phyloP scores from a whole-genome alignment of 1,140 invertebrate genomes.

The Thaumetopoea pityocampa region DNA sequence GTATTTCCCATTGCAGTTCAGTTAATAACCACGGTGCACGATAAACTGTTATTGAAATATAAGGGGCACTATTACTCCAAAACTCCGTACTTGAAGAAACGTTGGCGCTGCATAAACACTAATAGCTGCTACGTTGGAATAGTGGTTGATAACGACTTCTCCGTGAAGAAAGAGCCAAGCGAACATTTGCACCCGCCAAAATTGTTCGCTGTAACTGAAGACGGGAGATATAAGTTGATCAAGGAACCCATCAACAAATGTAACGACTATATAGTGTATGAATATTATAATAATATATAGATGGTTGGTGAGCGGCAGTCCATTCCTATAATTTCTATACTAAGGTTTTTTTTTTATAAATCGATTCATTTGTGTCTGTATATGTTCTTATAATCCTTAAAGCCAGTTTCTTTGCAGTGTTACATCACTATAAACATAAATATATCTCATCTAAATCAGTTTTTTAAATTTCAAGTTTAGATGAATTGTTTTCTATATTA shows the following conservation, averaged over 20 bases:
- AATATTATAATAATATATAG: slow-evolving; percentile 7
- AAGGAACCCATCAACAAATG: slow-evolving; percentile 9
- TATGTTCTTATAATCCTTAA: too few relatives aligned
- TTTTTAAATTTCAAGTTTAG: too few relatives aligned
- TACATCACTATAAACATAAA: too few relatives aligned
- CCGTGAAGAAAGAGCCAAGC: slow-evolving; percentile 16
- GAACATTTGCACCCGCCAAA: slow-evolving; percentile 21
- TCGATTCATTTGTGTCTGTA: too few relatives aligned
- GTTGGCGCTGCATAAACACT: slow-evolving; percentile 29
- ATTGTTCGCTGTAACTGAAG: slow-evolving; percentile 5
- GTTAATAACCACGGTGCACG: slow-evolving; percentile 18
- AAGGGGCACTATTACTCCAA: slow-evolving; percentile 25
- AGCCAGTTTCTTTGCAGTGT: too few relatives aligned
- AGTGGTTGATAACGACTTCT: slow-evolving; percentile 19
- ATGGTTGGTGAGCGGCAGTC: too few relatives aligned
- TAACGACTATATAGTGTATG: slow-evolving; percentile 17
- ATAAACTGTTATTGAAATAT: slow-evolving; percentile 20
- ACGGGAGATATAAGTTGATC: slow-evolving; percentile 15
- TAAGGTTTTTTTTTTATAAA: too few relatives aligned
- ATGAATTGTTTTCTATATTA: too few relatives aligned
- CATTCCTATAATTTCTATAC: too few relatives aligned
- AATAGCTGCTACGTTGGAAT: slow-evolving; percentile 18
- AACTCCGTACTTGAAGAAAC: slow-evolving; percentile 20
- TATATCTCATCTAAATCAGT: too few relatives aligned
- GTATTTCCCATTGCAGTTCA: slow-evolving; percentile 11